Percentiles rank a stretch among this genome's conserved stretches.
phyloP scores from a whole-genome alignment of 2,113 vertebrate species.

The Corydoras maculifer region DNA sequence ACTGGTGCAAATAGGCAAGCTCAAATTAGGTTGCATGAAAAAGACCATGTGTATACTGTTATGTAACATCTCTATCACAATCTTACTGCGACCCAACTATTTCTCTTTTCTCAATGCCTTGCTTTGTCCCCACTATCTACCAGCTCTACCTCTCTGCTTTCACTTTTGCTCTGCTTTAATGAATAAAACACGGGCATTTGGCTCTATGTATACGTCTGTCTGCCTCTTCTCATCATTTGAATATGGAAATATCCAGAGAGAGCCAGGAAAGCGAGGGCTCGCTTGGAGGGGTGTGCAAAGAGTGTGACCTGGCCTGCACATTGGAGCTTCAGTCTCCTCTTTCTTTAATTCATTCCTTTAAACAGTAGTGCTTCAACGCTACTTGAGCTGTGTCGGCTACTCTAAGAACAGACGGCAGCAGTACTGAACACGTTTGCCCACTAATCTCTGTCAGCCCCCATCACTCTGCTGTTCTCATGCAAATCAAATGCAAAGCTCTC shows the following conservation, averaged over 20 bases:
- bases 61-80: not conserved
- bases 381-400: not conserved
- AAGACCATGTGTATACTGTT: too few relatives aligned
- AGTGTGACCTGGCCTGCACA: constrained; percentile 13
- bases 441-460: not conserved
- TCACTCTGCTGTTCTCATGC: constrained; percentile 24
- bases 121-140: not conserved
- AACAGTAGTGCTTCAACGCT: constrained; percentile 3
- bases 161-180: constrained; percentile 17
- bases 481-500: constrained; percentile 34
- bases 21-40: too few relatives aligned
- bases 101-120: not conserved
- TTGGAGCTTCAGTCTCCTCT: not conserved
- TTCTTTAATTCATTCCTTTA: not conserved
- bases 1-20: not conserved
- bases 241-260: constrained; percentile 31
- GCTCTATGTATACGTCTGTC: constrained; percentile 26
- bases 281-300: not conserved
- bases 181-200: constrained; percentile 24
- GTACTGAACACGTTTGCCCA: not conserved
- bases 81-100: not conserved
- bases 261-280: constrained; percentile 5
- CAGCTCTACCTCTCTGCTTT: not conserved
- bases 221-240: constrained; percentile 34
- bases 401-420: constrained; percentile 3